phyloP scores from a whole-genome alignment of 2,797 vertebrate genomes.

The Cichlasoma orientale region DNA sequence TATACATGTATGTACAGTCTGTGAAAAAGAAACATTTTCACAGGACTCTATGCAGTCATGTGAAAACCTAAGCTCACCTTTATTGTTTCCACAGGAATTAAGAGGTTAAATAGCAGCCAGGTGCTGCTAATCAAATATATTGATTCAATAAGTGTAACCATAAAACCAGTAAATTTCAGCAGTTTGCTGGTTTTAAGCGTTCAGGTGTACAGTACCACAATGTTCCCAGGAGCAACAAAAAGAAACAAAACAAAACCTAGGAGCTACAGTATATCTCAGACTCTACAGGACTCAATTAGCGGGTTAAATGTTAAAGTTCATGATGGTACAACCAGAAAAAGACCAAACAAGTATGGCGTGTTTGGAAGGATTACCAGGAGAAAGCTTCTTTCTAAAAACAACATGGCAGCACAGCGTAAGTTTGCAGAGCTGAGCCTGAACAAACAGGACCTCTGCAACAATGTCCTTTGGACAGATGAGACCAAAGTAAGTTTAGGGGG shows the following conservation, averaged over 20 bases:
- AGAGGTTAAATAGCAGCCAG: too few species aligned
- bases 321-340: background rate
- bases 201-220: background rate
- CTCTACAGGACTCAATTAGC: background rate
- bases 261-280: background rate
- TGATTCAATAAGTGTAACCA: too few species aligned
- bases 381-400: too few species aligned
- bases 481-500: background rate
- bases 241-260: too few species aligned
- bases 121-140: too few species aligned
- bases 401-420: too few species aligned
- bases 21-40: too few species aligned
- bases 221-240: background rate
- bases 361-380: too few species aligned
- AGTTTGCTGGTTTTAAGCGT: background rate
- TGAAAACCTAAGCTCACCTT: too few species aligned
- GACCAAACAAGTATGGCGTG: background rate
- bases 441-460: background rate
- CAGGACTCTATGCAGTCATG: too few species aligned
- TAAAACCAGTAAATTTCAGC: background rate
- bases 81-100: too few species aligned
- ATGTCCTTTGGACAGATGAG: background rate
- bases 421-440: background rate
- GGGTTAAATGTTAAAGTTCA: background rate
- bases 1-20: too few species aligned